phyloP scores from a whole-genome alignment of 1,140 invertebrate species.

The Stegodyphus dumicola region DNA sequence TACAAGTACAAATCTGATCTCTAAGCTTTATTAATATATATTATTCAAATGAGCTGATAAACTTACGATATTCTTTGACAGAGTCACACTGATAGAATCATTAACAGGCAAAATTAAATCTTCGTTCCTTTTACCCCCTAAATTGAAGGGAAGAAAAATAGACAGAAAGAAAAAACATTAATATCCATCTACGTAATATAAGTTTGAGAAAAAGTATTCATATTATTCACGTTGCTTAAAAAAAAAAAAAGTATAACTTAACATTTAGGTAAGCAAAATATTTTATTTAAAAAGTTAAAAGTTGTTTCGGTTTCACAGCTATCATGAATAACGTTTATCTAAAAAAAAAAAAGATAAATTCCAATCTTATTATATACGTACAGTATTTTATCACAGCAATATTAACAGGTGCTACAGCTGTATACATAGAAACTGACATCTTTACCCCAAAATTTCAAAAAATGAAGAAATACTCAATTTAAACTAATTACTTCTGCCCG shows the following conservation, averaged over 20 bases:
- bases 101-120: slow-evolving; percentile 94
- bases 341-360: background rate
- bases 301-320: background rate
- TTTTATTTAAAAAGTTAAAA: background rate
- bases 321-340: no score
- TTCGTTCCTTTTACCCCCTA: slow-evolving; percentile 96
- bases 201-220: background rate
- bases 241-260: background rate
- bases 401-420: slow-evolving; percentile 85
- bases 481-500: no score
- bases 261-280: background rate
- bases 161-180: background rate
- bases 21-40: no score
- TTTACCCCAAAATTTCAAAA: no score
- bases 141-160: slow-evolving; percentile 65
- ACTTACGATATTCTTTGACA: slow-evolving; percentile 83
- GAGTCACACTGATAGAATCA: slow-evolving; percentile 93
- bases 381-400: slow-evolving; percentile 99
- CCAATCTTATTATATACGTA: slow-evolving; percentile 70
- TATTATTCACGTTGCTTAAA: background rate
- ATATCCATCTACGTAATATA: background rate
- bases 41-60: background rate
- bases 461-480: no score
- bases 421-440: slow-evolving; percentile 6
- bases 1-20: no score